phyloP scores from a whole-genome alignment of 2,888 invertebrate genomes.

The Pediacus dermestoides region DNA sequence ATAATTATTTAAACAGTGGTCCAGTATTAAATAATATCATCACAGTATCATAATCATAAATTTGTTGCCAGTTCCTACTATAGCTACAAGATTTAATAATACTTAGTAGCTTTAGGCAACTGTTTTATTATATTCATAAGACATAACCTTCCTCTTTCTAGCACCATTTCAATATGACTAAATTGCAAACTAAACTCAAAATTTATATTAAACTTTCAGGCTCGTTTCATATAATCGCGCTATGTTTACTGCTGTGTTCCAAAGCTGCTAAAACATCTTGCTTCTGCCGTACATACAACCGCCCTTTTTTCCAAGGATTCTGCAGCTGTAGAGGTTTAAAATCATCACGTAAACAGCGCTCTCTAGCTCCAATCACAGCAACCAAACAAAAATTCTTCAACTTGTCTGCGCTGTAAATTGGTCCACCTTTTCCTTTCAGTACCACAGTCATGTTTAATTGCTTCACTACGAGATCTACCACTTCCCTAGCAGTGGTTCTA shows the following conservation, averaged over 20 bases:
- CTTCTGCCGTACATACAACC: constrained; percentile 87
- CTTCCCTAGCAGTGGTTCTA: constrained; percentile 89
- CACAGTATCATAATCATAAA: constrained; percentile 28
- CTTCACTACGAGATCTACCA: constrained; percentile 91
- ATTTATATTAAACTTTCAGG: constrained; percentile 26
- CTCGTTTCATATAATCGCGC: constrained; percentile 55
- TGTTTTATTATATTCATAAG: constrained; percentile 9
- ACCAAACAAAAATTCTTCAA: constrained; percentile 89
- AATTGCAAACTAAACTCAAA: constrained; percentile 13
- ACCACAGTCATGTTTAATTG: constrained; percentile 93
- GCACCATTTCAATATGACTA: constrained; percentile 31
- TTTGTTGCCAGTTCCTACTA: constrained; percentile 22
- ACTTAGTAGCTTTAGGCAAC: constrained; percentile 22
- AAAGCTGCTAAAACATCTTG: constrained; percentile 85
- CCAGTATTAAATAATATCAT: constrained; percentile 26
- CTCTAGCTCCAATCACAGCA: constrained; percentile 91
- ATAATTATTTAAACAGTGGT: too few relatives aligned
- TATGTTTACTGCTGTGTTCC: constrained; percentile 80
- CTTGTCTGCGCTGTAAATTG: constrained; percentile 79
- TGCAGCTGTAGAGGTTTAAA: constrained; percentile 90
- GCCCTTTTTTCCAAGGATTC: constrained; percentile 93
- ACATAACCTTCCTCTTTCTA: constrained; percentile 15
- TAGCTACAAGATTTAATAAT: constrained; percentile 13
- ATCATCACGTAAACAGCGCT: constrained; percentile 90
- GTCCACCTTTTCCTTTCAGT: constrained; percentile 79